phyloP scores from a whole-genome alignment of 2,113 vertebrate genomes.

The Herpetotheres cachinnans region DNA sequence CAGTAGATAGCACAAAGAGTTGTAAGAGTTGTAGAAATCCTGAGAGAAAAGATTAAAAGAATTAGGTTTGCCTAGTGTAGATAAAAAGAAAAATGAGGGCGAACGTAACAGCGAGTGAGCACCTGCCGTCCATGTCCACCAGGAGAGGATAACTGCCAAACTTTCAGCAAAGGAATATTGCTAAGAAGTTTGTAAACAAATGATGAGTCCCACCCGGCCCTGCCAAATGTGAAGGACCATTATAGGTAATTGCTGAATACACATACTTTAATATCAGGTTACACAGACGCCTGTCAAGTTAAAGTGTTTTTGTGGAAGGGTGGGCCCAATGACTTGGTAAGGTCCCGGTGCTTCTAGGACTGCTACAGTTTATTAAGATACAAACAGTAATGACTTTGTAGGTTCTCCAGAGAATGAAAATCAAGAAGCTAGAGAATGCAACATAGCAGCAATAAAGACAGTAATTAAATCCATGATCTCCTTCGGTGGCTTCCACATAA shows the following conservation, averaged over 20 bases:
- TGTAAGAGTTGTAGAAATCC: neutral
- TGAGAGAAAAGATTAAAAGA: neutral
- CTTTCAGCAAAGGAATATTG: neutral
- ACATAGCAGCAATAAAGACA: neutral
- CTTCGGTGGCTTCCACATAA: neutral
- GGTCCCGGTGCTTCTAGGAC: neutral
- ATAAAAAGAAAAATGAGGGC: neutral
- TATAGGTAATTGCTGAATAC: neutral
- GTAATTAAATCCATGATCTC: slow-evolving; percentile 28
- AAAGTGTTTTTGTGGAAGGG: neutral
- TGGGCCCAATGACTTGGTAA: neutral
- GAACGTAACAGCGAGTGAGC: neutral
- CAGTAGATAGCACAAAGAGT: neutral
- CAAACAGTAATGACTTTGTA: neutral
- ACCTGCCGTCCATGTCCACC: neutral
- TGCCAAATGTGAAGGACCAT: neutral
- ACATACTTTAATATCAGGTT: neutral
- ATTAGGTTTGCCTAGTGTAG: neutral
- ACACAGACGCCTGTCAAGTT: neutral
- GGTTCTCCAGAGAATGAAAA: neutral
- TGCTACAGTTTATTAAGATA: neutral
- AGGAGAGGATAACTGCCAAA: neutral
- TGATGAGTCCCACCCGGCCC: neutral
- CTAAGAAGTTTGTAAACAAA: neutral
- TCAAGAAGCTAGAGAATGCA: neutral